Conservation (phyloP, 2,888 invertebrate genomes). For the Callyntrura sp. region DNA sequence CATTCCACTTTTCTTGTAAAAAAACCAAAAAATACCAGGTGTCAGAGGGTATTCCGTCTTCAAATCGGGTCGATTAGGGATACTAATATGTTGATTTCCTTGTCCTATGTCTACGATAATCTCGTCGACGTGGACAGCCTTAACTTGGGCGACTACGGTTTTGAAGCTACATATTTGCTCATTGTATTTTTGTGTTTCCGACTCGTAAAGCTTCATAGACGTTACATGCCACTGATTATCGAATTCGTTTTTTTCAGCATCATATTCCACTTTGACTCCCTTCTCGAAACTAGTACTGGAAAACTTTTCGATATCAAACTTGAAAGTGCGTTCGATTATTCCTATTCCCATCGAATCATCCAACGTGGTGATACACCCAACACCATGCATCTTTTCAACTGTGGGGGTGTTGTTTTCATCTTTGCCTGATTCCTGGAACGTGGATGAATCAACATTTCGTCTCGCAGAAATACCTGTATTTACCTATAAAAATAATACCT, state of each 20-base stretch:
- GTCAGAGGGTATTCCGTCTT: constrained; percentile 41
- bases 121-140: neutral
- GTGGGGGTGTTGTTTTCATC: neutral
- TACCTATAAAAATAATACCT: constrained; percentile 31
- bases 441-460: neutral
- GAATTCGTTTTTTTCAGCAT: constrained; percentile 57
- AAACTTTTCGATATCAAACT: constrained; percentile 74
- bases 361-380: constrained; percentile 78
- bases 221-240: constrained; percentile 73
- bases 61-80: constrained; percentile 19
- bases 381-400: constrained; percentile 30
- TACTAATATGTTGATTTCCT: constrained; percentile 33
- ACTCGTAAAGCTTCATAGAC: constrained; percentile 55
- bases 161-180: constrained; percentile 52
- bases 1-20: too few species aligned
- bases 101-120: constrained; percentile 62
- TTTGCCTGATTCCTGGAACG: neutral
- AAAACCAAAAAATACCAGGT: constrained; percentile 55
- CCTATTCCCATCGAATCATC: constrained; percentile 70
- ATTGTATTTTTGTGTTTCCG: constrained; percentile 58
- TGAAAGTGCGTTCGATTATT: constrained; percentile 78
- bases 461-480: constrained; percentile 27
- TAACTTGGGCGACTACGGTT: constrained; percentile 62
- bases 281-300: constrained; percentile 48
- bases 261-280: constrained; percentile 76